Evolutionary conservation across 2,888 invertebrate genomes (phyloP), one percentile per base, ranked within the genome.

Genomic region (Rhagonycha fulva): DNA sequence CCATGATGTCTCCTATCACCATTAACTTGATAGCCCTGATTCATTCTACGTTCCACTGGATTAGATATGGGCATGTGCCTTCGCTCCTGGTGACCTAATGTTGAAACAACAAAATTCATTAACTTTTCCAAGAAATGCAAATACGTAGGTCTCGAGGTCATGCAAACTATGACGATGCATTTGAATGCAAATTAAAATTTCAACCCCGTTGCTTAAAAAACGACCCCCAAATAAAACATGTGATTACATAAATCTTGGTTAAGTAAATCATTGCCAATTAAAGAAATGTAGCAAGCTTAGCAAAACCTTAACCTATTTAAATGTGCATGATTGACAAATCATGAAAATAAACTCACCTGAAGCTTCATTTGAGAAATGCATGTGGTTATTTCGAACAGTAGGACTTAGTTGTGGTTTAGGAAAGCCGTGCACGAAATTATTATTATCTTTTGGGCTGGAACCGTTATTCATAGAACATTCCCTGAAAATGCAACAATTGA

Each of bases 401-500:
- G 88, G 88, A 79, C 87, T 88, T 70, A 88, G 80, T 79, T 88
- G 88, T 4, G 88, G 84, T 82, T 88, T 88, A n/a, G 88, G 88
- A 82, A 86, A 88, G 32, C 87, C 87, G 47, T 87, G 87, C 78
- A 87, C 87, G 60, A 86, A 83, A 80, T 87, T 87, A 78, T 83
- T 86, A 19, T 84, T 81, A 72, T 88, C 88, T 79, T 88, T 88
- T 23, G 87, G 87, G 80, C 86, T 87, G 72, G 84, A 84, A 80
- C 83, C 86, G 62, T 87, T 83, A 77, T 84, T 81, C 80, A 87
- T 84, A 30, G 87, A 85, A 81, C 87, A 88, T 76, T 88, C 88
- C 67, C 88, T 88, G 79, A 72, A 79, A 79, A 63, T 63, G 63
- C 12, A 14, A 62, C 62, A 62, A 62, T 14, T 63, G 24, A 24